Evolutionary conservation across 2,113 vertebrate genomes (phyloP).

Genomic region (Amia ocellicauda): DNA sequence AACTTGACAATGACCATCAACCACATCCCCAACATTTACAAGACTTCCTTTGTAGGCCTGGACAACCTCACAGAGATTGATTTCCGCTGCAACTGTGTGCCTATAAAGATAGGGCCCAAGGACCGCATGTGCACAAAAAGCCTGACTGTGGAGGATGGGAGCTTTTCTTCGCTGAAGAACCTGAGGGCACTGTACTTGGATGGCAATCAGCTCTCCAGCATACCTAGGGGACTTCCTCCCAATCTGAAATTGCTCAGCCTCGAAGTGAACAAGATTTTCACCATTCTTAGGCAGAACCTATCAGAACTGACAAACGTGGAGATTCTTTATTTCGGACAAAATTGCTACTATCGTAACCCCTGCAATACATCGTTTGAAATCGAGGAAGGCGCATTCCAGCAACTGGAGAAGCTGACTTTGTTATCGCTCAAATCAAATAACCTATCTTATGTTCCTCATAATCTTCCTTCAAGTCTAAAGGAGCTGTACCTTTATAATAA

Average conservation of each 20-base stretch:
- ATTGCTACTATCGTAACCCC: constrained; percentile 91
- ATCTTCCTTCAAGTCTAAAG: constrained; percentile 70
- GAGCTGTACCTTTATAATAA: constrained; percentile 90
- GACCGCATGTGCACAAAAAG: constrained; percentile 59
- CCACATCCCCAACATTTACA: constrained; percentile 70
- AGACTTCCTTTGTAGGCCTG: constrained; percentile 69
- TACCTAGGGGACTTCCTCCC: constrained; percentile 77
- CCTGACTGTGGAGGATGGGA: constrained; percentile 58
- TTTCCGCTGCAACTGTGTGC: constrained; percentile 91
- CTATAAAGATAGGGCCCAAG: constrained; percentile 78
- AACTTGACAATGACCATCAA: constrained; percentile 92
- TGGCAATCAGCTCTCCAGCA: constrained; percentile 78
- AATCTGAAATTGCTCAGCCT: constrained; percentile 79
- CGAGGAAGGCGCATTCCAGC: constrained; percentile 70
- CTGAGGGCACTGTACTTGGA: constrained; percentile 84
- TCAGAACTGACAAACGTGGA: constrained; percentile 73
- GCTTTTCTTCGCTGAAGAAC: constrained; percentile 66
- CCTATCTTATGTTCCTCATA: constrained; percentile 71
- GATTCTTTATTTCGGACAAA: constrained; percentile 82
- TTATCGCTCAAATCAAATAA: constrained; percentile 90
- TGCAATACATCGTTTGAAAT: constrained; percentile 80
- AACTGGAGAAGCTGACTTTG: constrained; percentile 69
- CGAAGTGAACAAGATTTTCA: constrained; percentile 82
- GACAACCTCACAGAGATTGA: constrained; percentile 80
- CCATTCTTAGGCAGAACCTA: constrained; percentile 68